phyloP scores from a whole-genome alignment of 2,113 vertebrate species.

The Trachemys scripta region DNA sequence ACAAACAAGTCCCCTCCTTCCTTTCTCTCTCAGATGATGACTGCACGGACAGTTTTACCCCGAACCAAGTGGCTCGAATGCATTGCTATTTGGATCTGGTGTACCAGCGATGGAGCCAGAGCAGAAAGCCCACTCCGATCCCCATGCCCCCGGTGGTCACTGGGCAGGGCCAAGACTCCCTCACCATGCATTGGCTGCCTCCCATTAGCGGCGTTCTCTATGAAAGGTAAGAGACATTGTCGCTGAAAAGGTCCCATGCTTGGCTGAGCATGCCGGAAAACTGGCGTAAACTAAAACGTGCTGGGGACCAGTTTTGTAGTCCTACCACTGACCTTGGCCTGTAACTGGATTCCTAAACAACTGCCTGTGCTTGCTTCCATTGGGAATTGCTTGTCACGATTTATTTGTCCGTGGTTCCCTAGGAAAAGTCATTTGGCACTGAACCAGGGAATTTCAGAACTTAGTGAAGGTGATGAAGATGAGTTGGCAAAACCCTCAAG shows the following conservation, averaged over 20 bases:
- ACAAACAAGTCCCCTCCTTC: fast-evolving
- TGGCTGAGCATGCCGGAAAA: background rate
- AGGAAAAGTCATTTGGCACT: background rate
- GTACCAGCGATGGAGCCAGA: constrained; percentile 91
- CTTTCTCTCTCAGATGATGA: constrained; percentile 86
- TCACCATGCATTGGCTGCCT: constrained; percentile 92
- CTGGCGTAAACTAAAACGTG: background rate
- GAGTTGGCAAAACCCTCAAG: background rate
- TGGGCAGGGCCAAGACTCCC: constrained; percentile 84
- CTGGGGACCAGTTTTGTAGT: background rate
- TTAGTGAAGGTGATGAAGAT: background rate
- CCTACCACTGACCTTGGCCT: background rate
- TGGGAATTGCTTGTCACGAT: background rate
- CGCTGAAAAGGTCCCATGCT: fast-evolving
- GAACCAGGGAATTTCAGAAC: background rate
- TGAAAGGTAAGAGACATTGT: constrained; percentile 85
- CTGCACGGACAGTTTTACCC: constrained; percentile 96
- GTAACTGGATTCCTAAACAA: background rate
- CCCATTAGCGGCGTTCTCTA: constrained; percentile 89
- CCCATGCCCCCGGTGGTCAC: constrained; percentile 89
- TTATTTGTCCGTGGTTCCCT: background rate
- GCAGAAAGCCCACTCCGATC: constrained; percentile 84
- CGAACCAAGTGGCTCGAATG: constrained; percentile 97
- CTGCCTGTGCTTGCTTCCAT: background rate
- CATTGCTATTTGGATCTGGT: constrained; percentile 97